Evolutionary conservation across 2,797 vertebrate species (phyloP), one percentile per base, ranked within the genome.

Genomic region (Macrochelys suwanniensis): DNA sequence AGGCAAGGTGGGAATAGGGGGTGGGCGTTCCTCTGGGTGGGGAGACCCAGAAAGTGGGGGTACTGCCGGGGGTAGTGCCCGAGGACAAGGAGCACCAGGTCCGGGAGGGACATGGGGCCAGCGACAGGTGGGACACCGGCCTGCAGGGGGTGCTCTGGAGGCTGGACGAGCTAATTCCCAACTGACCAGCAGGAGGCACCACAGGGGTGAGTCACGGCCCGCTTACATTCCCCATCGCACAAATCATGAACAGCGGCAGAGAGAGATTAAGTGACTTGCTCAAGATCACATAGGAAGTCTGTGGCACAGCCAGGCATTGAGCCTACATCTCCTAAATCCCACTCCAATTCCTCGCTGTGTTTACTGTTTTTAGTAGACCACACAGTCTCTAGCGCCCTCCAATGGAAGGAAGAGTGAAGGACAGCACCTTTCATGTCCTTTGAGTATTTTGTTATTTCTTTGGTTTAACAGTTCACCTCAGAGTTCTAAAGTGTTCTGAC

Each of bases 361-460:
- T 68, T 76, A 26, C 9, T 12, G 17, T 53, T 28, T 68, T 33
- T 56, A 33, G 19, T 77, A 81, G 17, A 31, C 33, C 77, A 51
- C 33, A 49, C 12, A 59, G 3, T 76, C 76, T 65, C 31, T 9
- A 76, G 47, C 23, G 78, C 49, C 33, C 21, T 31, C 61, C 50
- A 53, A 25, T 87, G 26, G 31, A 82, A 57, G 42, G 11, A 59
- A 78, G 19, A 88, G 71, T 26, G 42, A 85, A 88, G 94, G 47
- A 3, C 1, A 82, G 51, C 42, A 80, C 25, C 47, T 96, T 92
- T 87, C 54, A 61, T 25, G 42, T 76, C 4, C 76, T 80, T 74
- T 57, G 15, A 74, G 50, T 54, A 80, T 71, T 87, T 93, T 89
- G 82, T 93, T 56, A 85, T 90, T 89, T 85, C 82, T 51, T 91